phyloP scores from a whole-genome alignment of 2,888 invertebrate species.

The Branchinecta sandiegonensis region DNA sequence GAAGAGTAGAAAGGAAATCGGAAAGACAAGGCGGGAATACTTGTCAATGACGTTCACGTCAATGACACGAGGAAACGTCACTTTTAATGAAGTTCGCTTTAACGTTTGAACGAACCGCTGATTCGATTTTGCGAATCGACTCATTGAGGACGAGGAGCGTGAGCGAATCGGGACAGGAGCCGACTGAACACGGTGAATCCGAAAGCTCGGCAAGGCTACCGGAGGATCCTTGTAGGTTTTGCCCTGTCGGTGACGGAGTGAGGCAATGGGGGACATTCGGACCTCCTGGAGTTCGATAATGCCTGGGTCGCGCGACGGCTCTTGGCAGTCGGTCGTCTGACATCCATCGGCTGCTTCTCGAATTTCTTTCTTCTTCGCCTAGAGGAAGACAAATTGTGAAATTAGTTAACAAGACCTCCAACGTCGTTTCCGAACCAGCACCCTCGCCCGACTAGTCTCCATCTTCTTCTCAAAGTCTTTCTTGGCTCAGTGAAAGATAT shows the following conservation, averaged over 20 bases:
- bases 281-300: constrained; percentile 82
- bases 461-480: too few relatives aligned
- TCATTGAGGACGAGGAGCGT: not conserved
- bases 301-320: constrained; percentile 43
- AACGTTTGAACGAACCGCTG: constrained; percentile 2
- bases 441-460: too few relatives aligned
- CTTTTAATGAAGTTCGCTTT: constrained; percentile 17
- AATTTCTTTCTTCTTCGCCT: constrained; percentile 18
- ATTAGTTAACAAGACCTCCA: not conserved
- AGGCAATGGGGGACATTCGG: constrained; percentile 67
- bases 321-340: constrained; percentile 25
- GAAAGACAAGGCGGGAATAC: constrained; percentile 88
- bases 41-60: constrained; percentile 97
- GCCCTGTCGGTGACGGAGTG: constrained; percentile 45
- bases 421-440: too few relatives aligned
- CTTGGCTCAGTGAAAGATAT: too few relatives aligned
- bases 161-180: constrained; percentile 24
- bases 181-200: constrained; percentile 45
- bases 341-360: constrained; percentile 17
- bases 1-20: constrained; percentile 85
- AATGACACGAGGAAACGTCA: constrained; percentile 70
- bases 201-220: constrained; percentile 43
- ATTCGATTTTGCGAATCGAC: not conserved
- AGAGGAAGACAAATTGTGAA: not conserved
- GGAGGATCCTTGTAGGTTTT: constrained; percentile 34